phyloP scores from a whole-genome alignment of 2,888 invertebrate genomes.

The Callyntrura sp. region DNA sequence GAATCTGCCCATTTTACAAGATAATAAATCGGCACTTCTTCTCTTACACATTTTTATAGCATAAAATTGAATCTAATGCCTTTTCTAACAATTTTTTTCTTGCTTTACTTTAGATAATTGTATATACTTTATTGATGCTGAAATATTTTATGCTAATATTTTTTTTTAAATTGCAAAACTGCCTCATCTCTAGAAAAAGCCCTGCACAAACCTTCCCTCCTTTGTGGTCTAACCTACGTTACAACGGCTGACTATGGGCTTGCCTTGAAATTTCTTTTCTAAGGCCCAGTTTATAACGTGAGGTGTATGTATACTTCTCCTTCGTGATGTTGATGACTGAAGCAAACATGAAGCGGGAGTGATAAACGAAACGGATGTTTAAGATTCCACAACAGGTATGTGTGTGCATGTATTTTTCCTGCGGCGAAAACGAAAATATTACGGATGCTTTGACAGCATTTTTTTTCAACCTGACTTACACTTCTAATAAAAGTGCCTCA shows the following conservation, averaged over 20 bases:
- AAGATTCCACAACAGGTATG: neutral
- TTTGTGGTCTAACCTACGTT: no score
- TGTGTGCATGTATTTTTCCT: neutral
- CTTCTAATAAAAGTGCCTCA: slow-evolving; percentile 13
- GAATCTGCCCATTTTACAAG: slow-evolving; percentile 24
- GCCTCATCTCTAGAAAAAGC: no score
- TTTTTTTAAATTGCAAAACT: no score
- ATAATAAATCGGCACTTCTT: neutral
- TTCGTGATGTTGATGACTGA: slow-evolving; percentile 26
- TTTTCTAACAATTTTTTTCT: neutral
- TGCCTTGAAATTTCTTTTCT: slow-evolving; percentile 38
- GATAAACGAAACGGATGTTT: slow-evolving; percentile 52
- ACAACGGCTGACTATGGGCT: slow-evolving; percentile 15
- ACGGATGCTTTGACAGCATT: neutral
- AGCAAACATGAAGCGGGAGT: neutral
- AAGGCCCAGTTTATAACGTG: slow-evolving; percentile 46
- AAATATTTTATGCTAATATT: neutral
- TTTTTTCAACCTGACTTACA: neutral
- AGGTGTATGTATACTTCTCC: neutral
- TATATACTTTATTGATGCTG: neutral
- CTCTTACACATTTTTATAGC: neutral
- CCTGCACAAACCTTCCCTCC: no score
- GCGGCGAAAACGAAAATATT: slow-evolving; percentile 44
- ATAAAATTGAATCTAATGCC: neutral
- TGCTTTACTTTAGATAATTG: no score